Conservation (phyloP, 2,888 invertebrate genomes). For the Fragum sueziense region DNA sequence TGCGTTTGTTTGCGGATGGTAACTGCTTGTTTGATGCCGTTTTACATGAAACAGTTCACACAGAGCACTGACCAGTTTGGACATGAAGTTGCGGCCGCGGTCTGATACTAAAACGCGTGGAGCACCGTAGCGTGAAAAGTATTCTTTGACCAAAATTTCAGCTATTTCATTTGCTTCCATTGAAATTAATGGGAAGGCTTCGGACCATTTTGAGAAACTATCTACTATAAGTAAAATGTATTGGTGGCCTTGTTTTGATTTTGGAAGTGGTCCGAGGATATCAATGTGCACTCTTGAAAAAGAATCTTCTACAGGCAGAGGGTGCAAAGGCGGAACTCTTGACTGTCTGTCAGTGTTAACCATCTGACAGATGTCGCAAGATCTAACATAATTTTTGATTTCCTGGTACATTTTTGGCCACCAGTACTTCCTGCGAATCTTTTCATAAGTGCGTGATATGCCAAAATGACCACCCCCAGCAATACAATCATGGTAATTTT, state of each 20-base stretch:
- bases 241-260: constrained; percentile 31
- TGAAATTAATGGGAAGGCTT: constrained; percentile 55
- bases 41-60: constrained; percentile 56
- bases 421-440: constrained; percentile 25
- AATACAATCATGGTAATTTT: constrained; percentile 33
- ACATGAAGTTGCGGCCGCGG: constrained; percentile 55
- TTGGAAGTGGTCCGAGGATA: constrained; percentile 37
- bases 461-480: constrained; percentile 37
- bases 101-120: constrained; percentile 41
- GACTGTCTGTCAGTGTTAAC: neutral
- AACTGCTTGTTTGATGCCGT: constrained; percentile 41
- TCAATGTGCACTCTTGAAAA: too few relatives aligned
- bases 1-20: constrained; percentile 55
- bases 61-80: constrained; percentile 46
- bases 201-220: too few relatives aligned
- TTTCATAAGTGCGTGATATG: constrained; percentile 20
- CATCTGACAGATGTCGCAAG: constrained; percentile 40
- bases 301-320: constrained; percentile 35
- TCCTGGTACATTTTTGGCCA: constrained; percentile 25
- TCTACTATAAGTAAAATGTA: constrained; percentile 46
- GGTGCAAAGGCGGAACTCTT: constrained; percentile 26
- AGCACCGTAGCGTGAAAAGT: constrained; percentile 53
- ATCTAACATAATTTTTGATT: constrained; percentile 22
- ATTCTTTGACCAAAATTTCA: constrained; percentile 43
- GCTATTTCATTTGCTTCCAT: constrained; percentile 55